A percentile compares a stretch with the other conserved stretches of the same genome.
phyloP scores from a whole-genome alignment of 2,797 vertebrate genomes.

The Diplodus sargus region DNA sequence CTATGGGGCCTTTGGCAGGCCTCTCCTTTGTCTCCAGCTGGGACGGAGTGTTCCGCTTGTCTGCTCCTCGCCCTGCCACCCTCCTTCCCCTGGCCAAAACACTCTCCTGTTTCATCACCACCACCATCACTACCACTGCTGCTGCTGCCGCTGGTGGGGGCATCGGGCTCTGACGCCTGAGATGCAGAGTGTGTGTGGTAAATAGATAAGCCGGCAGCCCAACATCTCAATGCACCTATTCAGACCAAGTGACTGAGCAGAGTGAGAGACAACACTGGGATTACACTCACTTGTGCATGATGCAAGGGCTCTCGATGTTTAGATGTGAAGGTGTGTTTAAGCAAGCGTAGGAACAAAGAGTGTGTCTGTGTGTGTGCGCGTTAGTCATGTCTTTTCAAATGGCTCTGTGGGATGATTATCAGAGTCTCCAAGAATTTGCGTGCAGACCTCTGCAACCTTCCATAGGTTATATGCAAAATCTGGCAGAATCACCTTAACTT shows the following conservation, averaged over 20 bases:
- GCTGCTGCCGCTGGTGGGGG: not conserved
- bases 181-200: slow-evolving; percentile 12
- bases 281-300: slow-evolving; percentile 3
- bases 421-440: slow-evolving; percentile 13
- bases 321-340: slow-evolving; percentile 24
- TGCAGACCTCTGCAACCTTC: slow-evolving; percentile 3
- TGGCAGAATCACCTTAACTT: slow-evolving; percentile 2
- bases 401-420: slow-evolving; percentile 20
- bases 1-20: slow-evolving; percentile 86
- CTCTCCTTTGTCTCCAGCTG: slow-evolving; percentile 86
- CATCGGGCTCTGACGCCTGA: slow-evolving; percentile 19
- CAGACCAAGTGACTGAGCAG: slow-evolving; percentile 20
- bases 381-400: slow-evolving; percentile 48
- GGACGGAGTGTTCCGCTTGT: slow-evolving; percentile 85
- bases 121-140: slow-evolving; percentile 20
- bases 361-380: slow-evolving; percentile 14
- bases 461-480: not conserved
- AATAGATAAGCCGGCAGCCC: slow-evolving; percentile 12
- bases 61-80: slow-evolving; percentile 63
- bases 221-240: slow-evolving; percentile 30
- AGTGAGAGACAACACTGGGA: slow-evolving; percentile 6
- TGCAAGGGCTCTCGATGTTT: slow-evolving; percentile 10
- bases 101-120: slow-evolving; percentile 78
- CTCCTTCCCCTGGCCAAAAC: slow-evolving; percentile 63
- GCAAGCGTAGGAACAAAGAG: slow-evolving; percentile 16